A percentile compares a stretch with the other conserved stretches of the same genome.
These are phyloP conservation scores for Tyrannus savana DNA, from an alignment of 2,113 vertebrate species.

Conservation along the genomic window DNA sequence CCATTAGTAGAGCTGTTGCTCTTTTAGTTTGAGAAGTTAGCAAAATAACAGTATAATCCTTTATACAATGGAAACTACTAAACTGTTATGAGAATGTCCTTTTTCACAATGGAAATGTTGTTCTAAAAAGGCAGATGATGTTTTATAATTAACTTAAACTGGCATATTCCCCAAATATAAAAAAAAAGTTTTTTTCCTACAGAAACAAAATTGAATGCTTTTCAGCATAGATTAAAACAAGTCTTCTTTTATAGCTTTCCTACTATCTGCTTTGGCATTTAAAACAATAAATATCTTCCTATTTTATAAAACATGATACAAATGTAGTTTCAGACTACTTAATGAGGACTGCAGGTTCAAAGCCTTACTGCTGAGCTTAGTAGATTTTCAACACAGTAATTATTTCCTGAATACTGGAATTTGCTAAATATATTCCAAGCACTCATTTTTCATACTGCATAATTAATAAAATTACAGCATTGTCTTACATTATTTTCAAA, in stretches of 20 bases:
- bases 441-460: slow-evolving; percentile 24
- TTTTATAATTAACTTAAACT: background rate
- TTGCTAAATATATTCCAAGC: slow-evolving; percentile 44
- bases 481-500: slow-evolving; percentile 52
- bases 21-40: background rate
- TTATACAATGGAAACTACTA: background rate
- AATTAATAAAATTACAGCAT: slow-evolving; percentile 55
- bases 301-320: background rate
- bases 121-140: background rate
- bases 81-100: background rate
- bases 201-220: background rate
- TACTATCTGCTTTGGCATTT: background rate
- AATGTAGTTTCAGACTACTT: background rate
- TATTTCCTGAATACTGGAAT: slow-evolving; percentile 46
- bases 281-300: background rate
- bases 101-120: background rate
- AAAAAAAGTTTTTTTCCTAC: background rate
- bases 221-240: background rate
- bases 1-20: background rate
- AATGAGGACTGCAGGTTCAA: background rate
- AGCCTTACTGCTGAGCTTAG: slow-evolving; percentile 29
- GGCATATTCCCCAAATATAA: background rate
- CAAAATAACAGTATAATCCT: background rate
- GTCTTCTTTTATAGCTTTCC: background rate
- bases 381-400: slow-evolving; percentile 33